A percentile compares a stretch with the other conserved stretches of the same genome.
Conservation (phyloP, 2,113 vertebrate species). For the Mixornis gularis region DNA sequence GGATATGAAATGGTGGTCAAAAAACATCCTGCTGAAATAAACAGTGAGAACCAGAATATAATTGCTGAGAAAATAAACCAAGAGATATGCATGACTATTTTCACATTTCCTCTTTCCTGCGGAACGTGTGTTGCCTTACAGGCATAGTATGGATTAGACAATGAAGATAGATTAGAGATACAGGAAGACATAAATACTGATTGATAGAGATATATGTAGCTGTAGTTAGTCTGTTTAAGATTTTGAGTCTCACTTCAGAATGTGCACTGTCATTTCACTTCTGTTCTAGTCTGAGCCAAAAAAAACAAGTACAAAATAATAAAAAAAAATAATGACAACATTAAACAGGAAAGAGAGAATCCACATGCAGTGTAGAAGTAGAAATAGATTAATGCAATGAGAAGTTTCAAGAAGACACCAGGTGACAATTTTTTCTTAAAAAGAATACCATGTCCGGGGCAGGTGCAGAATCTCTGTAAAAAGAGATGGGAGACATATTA, state of each 20-base stretch:
- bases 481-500: background rate
- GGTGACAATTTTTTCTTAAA: background rate
- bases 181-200: background rate
- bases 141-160: background rate
- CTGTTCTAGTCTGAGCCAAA: background rate
- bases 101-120: background rate
- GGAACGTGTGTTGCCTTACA: background rate
- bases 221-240: background rate
- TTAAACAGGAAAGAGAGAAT: background rate
- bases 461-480: background rate
- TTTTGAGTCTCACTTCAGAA: background rate
- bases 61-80: background rate
- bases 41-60: background rate
- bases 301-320: background rate
- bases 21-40: background rate
- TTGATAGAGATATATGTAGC: background rate
- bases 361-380: accelerated
- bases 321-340: background rate
- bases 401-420: background rate
- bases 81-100: background rate
- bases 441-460: background rate
- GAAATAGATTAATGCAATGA: background rate
- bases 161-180: background rate
- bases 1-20: background rate
- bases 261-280: background rate